These are phyloP conservation scores for Macrotrachela quadricornifera DNA, from an alignment of 1,140 invertebrate genomes.

Conservation along the genomic window DNA sequence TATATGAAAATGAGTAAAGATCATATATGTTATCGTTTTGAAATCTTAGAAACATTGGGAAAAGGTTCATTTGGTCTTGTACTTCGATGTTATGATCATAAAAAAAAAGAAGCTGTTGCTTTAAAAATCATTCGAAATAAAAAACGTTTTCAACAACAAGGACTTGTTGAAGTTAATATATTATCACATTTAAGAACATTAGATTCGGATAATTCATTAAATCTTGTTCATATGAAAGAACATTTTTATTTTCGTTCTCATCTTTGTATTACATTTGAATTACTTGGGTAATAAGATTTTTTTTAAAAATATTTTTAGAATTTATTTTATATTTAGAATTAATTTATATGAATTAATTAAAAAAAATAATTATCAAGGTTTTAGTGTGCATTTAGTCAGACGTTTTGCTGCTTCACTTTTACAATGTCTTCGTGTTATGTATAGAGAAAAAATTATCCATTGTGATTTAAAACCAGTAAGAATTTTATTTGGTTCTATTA, in stretches of 20 bases:
- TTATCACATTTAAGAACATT: constrained; percentile 26
- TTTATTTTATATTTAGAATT: constrained; percentile 15
- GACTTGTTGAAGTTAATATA: constrained; percentile 29
- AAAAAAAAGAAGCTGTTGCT: constrained; percentile 32
- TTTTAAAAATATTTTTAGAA: constrained; percentile 7
- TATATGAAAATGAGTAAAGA: constrained; percentile 38
- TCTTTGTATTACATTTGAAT: constrained; percentile 31
- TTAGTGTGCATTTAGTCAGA: constrained; percentile 25
- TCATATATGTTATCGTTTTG: constrained; percentile 79
- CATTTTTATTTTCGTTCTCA: constrained; percentile 71
- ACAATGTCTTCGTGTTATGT: constrained; percentile 24
- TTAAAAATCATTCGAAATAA: constrained; percentile 36
- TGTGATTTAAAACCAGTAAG: constrained; percentile 32
- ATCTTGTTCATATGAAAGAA: constrained; percentile 84
- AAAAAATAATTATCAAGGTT: constrained; percentile 31
- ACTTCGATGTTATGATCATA: constrained; percentile 35
- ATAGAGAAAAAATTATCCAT: constrained; percentile 29
- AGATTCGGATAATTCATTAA: constrained; percentile 22
- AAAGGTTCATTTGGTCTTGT: constrained; percentile 82
- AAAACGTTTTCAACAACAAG: constrained; percentile 31
- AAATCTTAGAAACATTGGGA: constrained; percentile 80
- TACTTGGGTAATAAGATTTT: constrained; percentile 31
- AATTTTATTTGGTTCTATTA: not conserved
- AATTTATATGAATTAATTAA: constrained; percentile 31
- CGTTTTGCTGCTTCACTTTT: constrained; percentile 25